Evolutionary conservation across 2,113 vertebrate genomes (phyloP).

Genomic region (Periophthalmodon schlosseri): DNA sequence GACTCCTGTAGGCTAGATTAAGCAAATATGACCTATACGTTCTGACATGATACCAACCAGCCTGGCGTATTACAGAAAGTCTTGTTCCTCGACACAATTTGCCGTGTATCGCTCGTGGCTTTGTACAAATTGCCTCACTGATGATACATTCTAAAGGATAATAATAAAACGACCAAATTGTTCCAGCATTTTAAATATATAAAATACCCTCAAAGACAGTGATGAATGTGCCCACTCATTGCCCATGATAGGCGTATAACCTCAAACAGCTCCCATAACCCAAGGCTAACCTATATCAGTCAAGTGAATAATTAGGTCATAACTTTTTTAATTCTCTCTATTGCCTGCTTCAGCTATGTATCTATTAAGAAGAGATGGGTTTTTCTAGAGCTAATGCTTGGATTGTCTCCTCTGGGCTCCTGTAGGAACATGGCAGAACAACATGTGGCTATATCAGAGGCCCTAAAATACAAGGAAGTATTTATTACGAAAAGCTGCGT

Average conservation of each 20-base stretch:
- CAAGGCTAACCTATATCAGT: slow-evolving; percentile 17
- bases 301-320: slow-evolving; percentile 27
- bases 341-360: neutral
- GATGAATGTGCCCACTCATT: slow-evolving; percentile 26
- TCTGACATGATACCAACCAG: neutral
- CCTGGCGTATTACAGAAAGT: neutral
- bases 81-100: neutral
- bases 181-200: neutral
- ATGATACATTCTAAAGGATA: neutral
- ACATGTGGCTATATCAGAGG: too few species aligned
- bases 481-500: neutral
- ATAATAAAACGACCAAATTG: neutral
- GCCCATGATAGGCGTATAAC: slow-evolving; percentile 13
- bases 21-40: neutral
- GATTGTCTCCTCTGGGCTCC: neutral
- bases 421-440: slow-evolving; percentile 2
- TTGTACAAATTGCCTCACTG: slow-evolving; percentile 1
- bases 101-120: neutral
- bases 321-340: slow-evolving; percentile 2
- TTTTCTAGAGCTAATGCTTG: neutral
- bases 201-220: neutral
- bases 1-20: neutral
- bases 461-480: neutral
- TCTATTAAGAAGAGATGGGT: neutral
- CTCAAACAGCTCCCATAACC: neutral